Evolutionary conservation across 2,888 invertebrate genomes (phyloP).

Genomic region (Caenorhabditis parvicauda): DNA sequence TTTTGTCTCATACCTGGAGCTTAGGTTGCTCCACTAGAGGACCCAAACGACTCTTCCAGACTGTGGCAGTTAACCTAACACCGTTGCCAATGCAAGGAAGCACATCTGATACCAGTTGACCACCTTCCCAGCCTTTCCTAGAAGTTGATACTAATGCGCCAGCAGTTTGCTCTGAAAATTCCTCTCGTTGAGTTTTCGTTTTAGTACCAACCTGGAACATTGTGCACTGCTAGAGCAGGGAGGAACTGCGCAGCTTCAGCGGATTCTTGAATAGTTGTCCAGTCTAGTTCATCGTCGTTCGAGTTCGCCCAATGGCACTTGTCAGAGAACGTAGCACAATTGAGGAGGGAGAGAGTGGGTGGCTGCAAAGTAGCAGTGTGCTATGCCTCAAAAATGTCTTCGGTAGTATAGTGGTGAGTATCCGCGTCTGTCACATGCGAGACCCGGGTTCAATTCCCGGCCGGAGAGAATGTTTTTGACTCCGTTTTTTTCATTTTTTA

Average conservation of each 20-base stretch:
- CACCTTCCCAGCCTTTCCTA: slow-evolving; percentile 48
- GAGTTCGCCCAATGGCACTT: slow-evolving; percentile 50
- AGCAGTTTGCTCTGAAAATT: slow-evolving; percentile 32
- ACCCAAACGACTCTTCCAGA: slow-evolving; percentile 38
- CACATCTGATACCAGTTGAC: slow-evolving; percentile 42
- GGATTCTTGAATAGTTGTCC: slow-evolving; percentile 27
- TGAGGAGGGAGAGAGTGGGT: slow-evolving; percentile 26
- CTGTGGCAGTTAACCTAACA: slow-evolving; percentile 39
- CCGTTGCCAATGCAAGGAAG: slow-evolving; percentile 39
- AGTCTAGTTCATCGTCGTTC: slow-evolving; percentile 48
- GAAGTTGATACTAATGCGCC: slow-evolving; percentile 37
- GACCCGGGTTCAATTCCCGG: slow-evolving; percentile 53
- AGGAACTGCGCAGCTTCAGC: slow-evolving; percentile 30
- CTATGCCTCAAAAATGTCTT: slow-evolving; percentile 7
- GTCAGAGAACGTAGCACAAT: slow-evolving; percentile 33
- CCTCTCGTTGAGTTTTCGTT: background rate
- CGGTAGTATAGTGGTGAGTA: slow-evolving; percentile 53
- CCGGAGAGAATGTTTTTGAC: slow-evolving; percentile 36
- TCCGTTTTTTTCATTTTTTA: background rate
- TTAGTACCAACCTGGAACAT: slow-evolving; percentile 24
- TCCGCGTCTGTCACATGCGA: slow-evolving; percentile 52
- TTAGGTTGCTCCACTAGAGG: slow-evolving; percentile 37
- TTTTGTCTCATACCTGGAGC: slow-evolving; percentile 31
- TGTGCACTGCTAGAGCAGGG: slow-evolving; percentile 26
- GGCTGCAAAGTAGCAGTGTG: no score